Evolutionary conservation across 2,797 vertebrate species (phyloP), one percentile per base, ranked within the genome.

Genomic region (Leptoclinus maculatus): DNA sequence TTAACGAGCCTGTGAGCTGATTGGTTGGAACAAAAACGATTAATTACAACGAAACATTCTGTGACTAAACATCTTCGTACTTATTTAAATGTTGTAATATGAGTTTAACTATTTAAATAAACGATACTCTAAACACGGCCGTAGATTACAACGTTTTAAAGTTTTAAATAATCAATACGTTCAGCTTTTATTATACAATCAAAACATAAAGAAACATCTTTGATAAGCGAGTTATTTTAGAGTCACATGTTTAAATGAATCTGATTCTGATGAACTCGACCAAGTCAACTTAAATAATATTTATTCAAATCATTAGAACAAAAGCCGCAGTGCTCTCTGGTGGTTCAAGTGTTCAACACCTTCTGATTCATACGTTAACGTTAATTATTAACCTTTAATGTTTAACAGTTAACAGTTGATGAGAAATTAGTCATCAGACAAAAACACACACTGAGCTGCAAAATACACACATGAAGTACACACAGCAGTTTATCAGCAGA

Each of bases 401-500:
- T 36, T 10, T 10, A 38, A 38, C 36, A 38, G 51, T 17, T 2
- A 17, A 45, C 49, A 23, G n/a, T 13, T 43, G 71, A 85, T 85
- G 82, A 66, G 34, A 38, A 51, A 85, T 78, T 80, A 47, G 41
- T 70, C 39, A n/a, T 45, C 11, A 56, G 63, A 82, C 27, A 49
- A 13, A 27, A 12, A 25, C 6, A 14, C 14, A 45, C 45, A 47
- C 45, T 19, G 45, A 47, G 19, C 19, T 8, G 2, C 43, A 14
- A 25, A 54, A 83, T 39, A 76, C 21, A 84, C 79, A 87, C 74
- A 78, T 2, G 73, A 36, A 66, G 71, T 23, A 83, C 75, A 84
- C 64, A 85, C 80, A 73, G 57, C 64, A 60, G 71, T 47, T 78
- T 6, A 12, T 65, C 64, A 66, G 64, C 67, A 45, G 59, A 12